A percentile compares a stretch with the other conserved stretches of the same genome.
phyloP scores from a whole-genome alignment of 2,797 vertebrate genomes.

The Brachymystax lenok region DNA sequence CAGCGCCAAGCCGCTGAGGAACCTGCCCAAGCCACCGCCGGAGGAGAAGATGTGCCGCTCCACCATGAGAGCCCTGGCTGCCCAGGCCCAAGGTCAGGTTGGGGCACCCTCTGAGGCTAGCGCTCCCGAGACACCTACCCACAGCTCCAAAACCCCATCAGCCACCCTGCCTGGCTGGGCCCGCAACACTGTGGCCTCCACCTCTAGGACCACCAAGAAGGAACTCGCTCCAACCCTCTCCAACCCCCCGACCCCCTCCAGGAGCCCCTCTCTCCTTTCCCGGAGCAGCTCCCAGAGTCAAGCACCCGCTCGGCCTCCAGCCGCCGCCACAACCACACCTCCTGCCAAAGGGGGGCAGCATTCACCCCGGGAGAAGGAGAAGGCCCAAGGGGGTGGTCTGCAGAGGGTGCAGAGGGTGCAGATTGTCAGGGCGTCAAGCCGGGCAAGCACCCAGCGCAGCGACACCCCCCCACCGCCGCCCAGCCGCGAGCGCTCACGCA shows the following conservation, averaged over 20 bases:
- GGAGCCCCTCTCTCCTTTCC: constrained; percentile 71
- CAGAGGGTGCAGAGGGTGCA: constrained; percentile 80
- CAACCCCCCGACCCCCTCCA: constrained; percentile 67
- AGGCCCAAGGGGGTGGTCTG: constrained; percentile 64
- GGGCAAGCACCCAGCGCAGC: constrained; percentile 58
- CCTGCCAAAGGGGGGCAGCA: constrained; percentile 54
- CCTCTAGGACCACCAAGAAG: constrained; percentile 83
- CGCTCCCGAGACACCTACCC: constrained; percentile 55
- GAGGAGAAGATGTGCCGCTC: constrained; percentile 90
- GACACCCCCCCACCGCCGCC: constrained; percentile 63
- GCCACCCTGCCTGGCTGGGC: constrained; percentile 84
- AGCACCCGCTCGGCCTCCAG: constrained; percentile 50
- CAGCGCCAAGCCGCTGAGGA: constrained; percentile 85
- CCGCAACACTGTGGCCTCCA: constrained; percentile 89
- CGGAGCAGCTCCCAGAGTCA: constrained; percentile 78
- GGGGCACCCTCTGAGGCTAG: constrained; percentile 63
- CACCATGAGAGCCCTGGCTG: constrained; percentile 76
- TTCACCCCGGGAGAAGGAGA: constrained; percentile 56
- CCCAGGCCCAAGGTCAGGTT: constrained; percentile 46
- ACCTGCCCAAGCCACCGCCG: constrained; percentile 76
- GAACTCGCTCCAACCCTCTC: constrained; percentile 66
- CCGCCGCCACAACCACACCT: constrained; percentile 25
- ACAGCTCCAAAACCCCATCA: constrained; percentile 60
- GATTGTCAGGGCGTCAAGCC: constrained; percentile 78
- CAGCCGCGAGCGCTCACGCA: constrained; percentile 51